Evolutionary conservation across 2,888 invertebrate genomes (phyloP).

Genomic region (Enchytraeus crypticus): DNA sequence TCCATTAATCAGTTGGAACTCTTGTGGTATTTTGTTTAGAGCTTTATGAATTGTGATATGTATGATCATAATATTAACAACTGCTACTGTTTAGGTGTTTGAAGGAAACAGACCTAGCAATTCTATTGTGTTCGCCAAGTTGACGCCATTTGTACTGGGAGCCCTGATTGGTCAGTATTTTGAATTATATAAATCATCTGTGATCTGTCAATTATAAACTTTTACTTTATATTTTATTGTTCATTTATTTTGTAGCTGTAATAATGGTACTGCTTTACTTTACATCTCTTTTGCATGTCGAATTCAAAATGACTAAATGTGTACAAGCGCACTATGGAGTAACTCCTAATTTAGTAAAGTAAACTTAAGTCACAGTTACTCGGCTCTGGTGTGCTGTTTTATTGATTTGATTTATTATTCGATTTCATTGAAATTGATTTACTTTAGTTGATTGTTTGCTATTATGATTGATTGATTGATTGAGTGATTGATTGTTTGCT

Average conservation of each 20-base stretch:
- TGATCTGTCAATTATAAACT: neutral
- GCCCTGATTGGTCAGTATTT: slow-evolving; percentile 69
- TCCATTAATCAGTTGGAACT: no score
- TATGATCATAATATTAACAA: no score
- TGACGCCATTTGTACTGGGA: slow-evolving; percentile 88
- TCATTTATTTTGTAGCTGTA: neutral
- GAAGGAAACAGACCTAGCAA: slow-evolving; percentile 94
- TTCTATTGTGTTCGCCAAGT: slow-evolving; percentile 79
- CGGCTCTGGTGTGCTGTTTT: no score
- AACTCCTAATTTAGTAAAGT: no score
- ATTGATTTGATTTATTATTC: neutral
- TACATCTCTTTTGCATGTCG: neutral
- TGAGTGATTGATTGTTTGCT: no score
- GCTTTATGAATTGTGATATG: no score
- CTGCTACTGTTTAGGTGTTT: slow-evolving; percentile 57
- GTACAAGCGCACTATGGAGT: no score
- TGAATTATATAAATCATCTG: neutral
- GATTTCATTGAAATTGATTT: neutral
- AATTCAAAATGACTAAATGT: no score
- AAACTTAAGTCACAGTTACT: no score
- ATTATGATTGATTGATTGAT: no score
- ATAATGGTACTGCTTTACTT: neutral
- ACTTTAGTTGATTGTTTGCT: neutral
- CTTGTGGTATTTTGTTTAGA: no score
- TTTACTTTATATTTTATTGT: slow-evolving; percentile 7